Conservation (phyloP, 2,113 vertebrate species). For the Rhinoptilus africanus region DNA sequence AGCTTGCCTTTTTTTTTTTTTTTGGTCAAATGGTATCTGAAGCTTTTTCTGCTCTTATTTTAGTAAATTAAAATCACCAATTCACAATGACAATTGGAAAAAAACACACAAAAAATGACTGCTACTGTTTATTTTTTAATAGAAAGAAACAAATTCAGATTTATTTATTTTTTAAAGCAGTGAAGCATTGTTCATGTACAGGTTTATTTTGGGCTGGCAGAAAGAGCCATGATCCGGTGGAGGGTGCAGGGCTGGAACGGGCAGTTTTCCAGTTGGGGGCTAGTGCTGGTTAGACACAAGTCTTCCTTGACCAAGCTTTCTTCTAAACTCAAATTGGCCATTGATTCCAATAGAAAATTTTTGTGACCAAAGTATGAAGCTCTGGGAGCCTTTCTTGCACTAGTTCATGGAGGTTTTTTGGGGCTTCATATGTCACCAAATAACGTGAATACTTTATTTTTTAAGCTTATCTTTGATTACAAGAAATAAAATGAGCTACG, state of each 20-base stretch:
- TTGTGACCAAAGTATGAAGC: neutral
- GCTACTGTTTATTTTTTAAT: neutral
- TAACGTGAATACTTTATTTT: neutral
- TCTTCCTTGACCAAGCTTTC: neutral
- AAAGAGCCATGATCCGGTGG: neutral
- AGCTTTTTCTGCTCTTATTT: neutral
- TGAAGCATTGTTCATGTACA: neutral
- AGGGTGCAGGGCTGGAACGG: rapidly evolving
- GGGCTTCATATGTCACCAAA: neutral
- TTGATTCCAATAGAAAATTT: neutral
- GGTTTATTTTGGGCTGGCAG: neutral
- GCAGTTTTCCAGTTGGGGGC: neutral
- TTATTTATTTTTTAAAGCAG: neutral
- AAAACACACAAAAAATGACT: neutral
- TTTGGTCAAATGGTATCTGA: neutral
- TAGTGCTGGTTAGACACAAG: neutral
- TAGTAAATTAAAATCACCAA: neutral
- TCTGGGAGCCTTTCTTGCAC: neutral
- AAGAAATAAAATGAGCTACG: neutral
- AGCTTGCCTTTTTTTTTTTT: neutral
- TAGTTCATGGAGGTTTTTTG: neutral
- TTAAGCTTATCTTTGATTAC: neutral
- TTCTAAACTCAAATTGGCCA: neutral
- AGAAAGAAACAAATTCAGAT: neutral
- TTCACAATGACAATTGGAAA: neutral